These are phyloP conservation scores for Leuctra nigra DNA, from an alignment of 2,888 invertebrate species.

Conservation along the genomic window DNA sequence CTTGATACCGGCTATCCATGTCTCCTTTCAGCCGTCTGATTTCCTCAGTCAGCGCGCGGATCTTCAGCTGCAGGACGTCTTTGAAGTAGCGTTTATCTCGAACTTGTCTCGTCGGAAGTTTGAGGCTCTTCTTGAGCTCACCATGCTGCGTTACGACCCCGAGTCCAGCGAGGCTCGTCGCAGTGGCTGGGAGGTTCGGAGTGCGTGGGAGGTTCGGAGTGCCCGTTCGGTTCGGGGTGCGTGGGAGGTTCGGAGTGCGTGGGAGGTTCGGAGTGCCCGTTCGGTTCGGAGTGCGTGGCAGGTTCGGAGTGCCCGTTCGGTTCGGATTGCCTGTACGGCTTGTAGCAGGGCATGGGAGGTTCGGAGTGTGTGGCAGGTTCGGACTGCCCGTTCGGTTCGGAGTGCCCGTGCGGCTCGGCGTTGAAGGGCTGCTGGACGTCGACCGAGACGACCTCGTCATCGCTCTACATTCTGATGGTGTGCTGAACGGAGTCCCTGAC, in stretches of 20 bases:
- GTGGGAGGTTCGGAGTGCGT: too few relatives aligned
- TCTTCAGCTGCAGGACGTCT: conserved; percentile 65
- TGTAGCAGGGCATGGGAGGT: too few relatives aligned
- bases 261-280: too few relatives aligned
- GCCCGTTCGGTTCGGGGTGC: too few relatives aligned
- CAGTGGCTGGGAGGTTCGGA: too few relatives aligned
- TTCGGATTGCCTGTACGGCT: too few relatives aligned
- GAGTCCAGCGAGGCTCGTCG: conserved; percentile 31
- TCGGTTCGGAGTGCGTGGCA: too few relatives aligned
- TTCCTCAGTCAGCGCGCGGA: conserved; percentile 67
- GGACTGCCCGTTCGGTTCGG: too few relatives aligned
- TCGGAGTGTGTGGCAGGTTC: too few relatives aligned
- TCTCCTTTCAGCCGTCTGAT: conserved; percentile 53
- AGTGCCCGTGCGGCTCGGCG: conserved; percentile 30
- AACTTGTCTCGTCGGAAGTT: conserved; percentile 58
- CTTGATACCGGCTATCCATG: conserved; percentile 56
- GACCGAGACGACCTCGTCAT: conserved; percentile 34
- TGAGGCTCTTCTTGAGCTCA: conserved; percentile 60
- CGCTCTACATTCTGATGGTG: conserved; percentile 7
- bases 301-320: too few relatives aligned
- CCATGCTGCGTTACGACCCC: conserved; percentile 71
- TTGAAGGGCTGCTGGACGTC: conserved; percentile 33
- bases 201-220: too few relatives aligned
- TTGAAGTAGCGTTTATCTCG: conserved; percentile 82
- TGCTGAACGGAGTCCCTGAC: conserved; percentile 27